Base-by-base conservation (phyloP, 2,797 vertebrate genomes). In the Pygocentrus nattereri region DNA sequence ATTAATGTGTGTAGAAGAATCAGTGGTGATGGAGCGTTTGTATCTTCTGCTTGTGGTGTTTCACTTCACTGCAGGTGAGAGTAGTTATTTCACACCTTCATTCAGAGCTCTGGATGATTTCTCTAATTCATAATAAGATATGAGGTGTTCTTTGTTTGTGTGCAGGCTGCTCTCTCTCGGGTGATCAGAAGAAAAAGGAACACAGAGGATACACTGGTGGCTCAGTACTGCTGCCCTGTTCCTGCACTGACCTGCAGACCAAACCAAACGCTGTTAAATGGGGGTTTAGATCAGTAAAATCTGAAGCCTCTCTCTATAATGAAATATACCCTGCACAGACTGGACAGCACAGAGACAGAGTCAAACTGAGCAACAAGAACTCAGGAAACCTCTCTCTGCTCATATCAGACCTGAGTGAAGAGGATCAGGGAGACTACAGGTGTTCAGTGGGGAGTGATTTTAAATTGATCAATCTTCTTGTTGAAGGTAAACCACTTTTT, bases 351-450 rank as follows among this genome's bases (percentile, higher is more conserved):
- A 59, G 23, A 59, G 7, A 15, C 59, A 62, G 59, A 62, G 59
- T 16, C 25, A 62, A 25, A 16, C 25, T 16, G 25, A 27, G 13
- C 23, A 62, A 62, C 30, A 2, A 62, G 4, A 25, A 18, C 59
- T 16, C 25, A 16, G 59, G 11, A 16, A 19, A 30, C 23, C 59
- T 62, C 59, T 62, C 59, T 27, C 59, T 62, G 13, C 59, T 30
- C 59, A 30, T 62, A 27, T 62, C 59, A 56, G 8, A 78, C 76
- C 41, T 78, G 76, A 78, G 54, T 70, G 38, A 2, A 78, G 25
- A 71, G 6, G 76, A 70, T 69, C 12, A 18, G 41, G 67, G 54
- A 47, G 2, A 0, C 15, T 70, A 78, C 67, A 78, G 5, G 5
- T 70, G 52, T 68, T 8, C 1, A 44, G 0, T n/a, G 31, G 41